These are phyloP conservation scores for Bradynema listronoti DNA, from an alignment of 1,140 invertebrate genomes.

Conservation along the genomic window DNA sequence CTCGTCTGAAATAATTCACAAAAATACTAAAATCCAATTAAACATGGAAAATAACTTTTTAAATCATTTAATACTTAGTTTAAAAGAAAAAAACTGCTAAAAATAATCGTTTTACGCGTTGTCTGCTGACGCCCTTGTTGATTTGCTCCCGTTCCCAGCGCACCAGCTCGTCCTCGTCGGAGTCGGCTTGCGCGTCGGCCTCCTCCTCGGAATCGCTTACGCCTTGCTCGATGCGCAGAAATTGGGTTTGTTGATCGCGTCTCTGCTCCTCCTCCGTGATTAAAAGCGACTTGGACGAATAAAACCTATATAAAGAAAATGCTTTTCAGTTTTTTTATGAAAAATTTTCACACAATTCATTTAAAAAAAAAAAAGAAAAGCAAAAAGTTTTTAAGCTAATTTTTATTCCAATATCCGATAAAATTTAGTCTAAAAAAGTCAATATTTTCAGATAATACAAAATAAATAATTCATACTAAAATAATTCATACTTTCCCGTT, in stretches of 20 bases:
- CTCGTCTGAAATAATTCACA: too few species aligned
- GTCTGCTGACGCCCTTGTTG: constrained; percentile 32
- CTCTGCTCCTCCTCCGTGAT: constrained; percentile 33
- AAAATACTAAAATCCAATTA: too few species aligned
- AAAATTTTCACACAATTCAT: too few species aligned
- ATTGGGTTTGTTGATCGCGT: constrained; percentile 35
- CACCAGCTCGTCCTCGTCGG: constrained; percentile 36
- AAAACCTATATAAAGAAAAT: constrained; percentile 36
- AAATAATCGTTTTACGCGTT: constrained; percentile 27
- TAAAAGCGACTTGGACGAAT: constrained; percentile 35
- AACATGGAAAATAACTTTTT: too few species aligned
- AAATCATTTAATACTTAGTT: too few species aligned
- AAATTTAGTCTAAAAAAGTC: too few species aligned
- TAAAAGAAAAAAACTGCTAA: constrained; percentile 24
- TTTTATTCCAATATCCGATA: too few species aligned
- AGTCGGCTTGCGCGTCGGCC: background rate
- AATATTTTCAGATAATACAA: constrained; percentile 6
- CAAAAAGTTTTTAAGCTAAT: too few species aligned
- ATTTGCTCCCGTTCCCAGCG: constrained; percentile 44
- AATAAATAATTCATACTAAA: background rate
- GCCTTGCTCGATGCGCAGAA: constrained; percentile 37
- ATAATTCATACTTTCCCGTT: constrained; percentile 6
- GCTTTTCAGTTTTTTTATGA: too few species aligned
- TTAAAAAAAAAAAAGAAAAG: too few species aligned
- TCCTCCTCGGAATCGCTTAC: constrained; percentile 27